Evolutionary conservation across 2,797 vertebrate genomes (phyloP).

Genomic region (Chelmon rostratus): DNA sequence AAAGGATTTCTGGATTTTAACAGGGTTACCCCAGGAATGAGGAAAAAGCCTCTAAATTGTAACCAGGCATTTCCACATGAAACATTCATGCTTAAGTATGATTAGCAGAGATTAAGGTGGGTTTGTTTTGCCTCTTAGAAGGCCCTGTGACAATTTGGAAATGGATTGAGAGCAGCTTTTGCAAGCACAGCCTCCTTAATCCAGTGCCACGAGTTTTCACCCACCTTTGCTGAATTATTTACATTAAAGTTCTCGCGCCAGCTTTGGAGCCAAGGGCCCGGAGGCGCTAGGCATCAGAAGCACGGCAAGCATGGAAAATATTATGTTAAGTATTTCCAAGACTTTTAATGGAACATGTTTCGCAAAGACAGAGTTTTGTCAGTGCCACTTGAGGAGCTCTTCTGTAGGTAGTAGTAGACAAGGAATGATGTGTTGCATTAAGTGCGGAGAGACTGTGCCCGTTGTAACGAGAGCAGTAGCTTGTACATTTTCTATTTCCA

Average conservation of each 20-base stretch:
- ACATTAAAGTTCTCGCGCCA: slow-evolving; percentile 70
- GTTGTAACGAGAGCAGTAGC: slow-evolving; percentile 35
- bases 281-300: slow-evolving; percentile 52
- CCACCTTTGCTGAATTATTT: slow-evolving; percentile 80
- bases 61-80: slow-evolving; percentile 83
- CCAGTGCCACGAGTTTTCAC: slow-evolving; percentile 79
- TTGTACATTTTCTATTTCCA: slow-evolving; percentile 55
- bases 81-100: slow-evolving; percentile 84
- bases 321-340: slow-evolving; percentile 52
- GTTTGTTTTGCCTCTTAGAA: slow-evolving; percentile 82
- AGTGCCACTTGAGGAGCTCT: slow-evolving; percentile 35
- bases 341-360: slow-evolving; percentile 54
- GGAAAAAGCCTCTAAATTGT: slow-evolving; percentile 76
- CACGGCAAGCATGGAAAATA: slow-evolving; percentile 43
- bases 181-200: slow-evolving; percentile 76
- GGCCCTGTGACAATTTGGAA: slow-evolving; percentile 81
- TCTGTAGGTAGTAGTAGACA: slow-evolving; percentile 44
- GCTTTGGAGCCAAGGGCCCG: slow-evolving; percentile 60
- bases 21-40: slow-evolving; percentile 75
- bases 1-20: slow-evolving; percentile 77
- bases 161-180: slow-evolving; percentile 82
- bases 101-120: slow-evolving; percentile 85
- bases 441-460: slow-evolving; percentile 23
- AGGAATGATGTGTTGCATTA: slow-evolving; percentile 34
- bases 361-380: slow-evolving; percentile 44